Evolutionary conservation across 2,797 vertebrate genomes (phyloP), one percentile per base, ranked within the genome.

Genomic region (Chelon auratus): DNA sequence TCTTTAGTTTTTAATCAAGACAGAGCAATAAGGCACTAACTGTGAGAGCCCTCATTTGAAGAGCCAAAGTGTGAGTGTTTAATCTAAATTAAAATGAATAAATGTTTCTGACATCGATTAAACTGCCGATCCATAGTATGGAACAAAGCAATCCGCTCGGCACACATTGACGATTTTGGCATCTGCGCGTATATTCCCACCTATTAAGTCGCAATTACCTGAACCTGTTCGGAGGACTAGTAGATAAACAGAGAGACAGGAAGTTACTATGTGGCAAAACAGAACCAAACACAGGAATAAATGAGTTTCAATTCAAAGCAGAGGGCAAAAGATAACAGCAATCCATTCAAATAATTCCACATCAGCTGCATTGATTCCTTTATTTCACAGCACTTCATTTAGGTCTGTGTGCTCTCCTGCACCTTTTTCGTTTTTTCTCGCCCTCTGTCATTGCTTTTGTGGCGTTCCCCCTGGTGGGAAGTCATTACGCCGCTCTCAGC

Each of bases 401-500:
- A 58, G 60, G 52, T 50, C 50, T 52, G 55, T 75, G 39, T 60
- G 48, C 58, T 70, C 77, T 73, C 67, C 51, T 66, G 17, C 18
- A 39, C 11, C 24, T 26, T 39, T 47, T 53, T 15, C 12, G 62
- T 20, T 26, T 45, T 40, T 39, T 50, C 18, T 68, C 59, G 11
- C 15, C 43, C 53, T 62, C 62, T 70, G 33, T 81, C n/a, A 12
- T 58, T 79, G n/a, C 33, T 57, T 80, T 62, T 82, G 42, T 59
- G 54, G 39, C 43, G 12, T 60, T 55, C 57, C 74, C 57, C 67
- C 78, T 80, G 67, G 73, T 72, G 47, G 50, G 48, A 77, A 82
- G 67, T 83, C 53, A 80, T 83, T 84, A 70, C 10, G 5, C 55
- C 26, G 62, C 70, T 86, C 71, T 85, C 63, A 77, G 61, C 67